phyloP scores from a whole-genome alignment of 1,140 invertebrate species.

The Ips nitidus region DNA sequence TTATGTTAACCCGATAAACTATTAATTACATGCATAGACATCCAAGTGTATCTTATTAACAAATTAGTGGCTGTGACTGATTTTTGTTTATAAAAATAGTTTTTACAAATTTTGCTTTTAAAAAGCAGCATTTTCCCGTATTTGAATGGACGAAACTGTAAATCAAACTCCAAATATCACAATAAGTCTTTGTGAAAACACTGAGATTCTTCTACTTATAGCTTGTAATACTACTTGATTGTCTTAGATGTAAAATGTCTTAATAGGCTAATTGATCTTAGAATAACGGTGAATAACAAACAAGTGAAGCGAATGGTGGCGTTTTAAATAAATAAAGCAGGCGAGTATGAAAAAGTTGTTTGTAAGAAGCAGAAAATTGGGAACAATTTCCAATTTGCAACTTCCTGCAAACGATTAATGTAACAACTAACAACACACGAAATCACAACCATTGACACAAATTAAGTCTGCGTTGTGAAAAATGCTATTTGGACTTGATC shows the following conservation, averaged over 20 bases:
- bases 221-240: conserved; percentile 14
- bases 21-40: too few relatives aligned
- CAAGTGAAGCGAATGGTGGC: conserved; percentile 18
- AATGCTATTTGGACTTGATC: too few relatives aligned
- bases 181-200: conserved; percentile 18
- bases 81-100: too few relatives aligned
- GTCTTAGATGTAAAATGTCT: background rate
- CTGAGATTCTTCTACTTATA: conserved; percentile 5
- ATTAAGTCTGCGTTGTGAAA: background rate
- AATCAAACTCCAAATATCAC: conserved; percentile 9
- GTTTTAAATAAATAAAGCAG: conserved; percentile 25
- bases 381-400: background rate
- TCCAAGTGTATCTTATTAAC: too few relatives aligned
- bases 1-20: too few relatives aligned
- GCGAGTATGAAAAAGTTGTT: conserved; percentile 13
- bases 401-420: background rate
- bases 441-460: conserved; percentile 3
- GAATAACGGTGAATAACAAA: conserved; percentile 7
- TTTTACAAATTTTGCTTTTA: too few relatives aligned
- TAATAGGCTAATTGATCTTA: conserved; percentile 1
- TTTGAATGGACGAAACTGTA: conserved; percentile 2
- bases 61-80: too few relatives aligned
- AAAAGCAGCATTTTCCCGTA: too few relatives aligned
- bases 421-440: background rate
- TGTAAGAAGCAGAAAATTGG: background rate